Evolutionary conservation across 2,113 vertebrate species (phyloP).

Genomic region (Eira barbara): DNA sequence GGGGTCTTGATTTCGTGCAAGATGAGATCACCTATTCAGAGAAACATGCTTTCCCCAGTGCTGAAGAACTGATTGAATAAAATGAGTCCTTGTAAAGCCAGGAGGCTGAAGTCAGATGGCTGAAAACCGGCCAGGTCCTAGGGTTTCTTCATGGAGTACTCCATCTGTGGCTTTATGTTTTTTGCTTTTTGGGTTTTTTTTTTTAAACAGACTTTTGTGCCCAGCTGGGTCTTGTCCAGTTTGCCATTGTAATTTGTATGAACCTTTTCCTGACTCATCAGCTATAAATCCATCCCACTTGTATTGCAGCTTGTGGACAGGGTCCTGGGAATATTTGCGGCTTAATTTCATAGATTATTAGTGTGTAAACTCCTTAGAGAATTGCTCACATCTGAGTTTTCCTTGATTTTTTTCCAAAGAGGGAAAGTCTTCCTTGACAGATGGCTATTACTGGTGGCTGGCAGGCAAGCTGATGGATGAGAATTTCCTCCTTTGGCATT

Average conservation of each 20-base stretch:
- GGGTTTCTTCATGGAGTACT: conserved; percentile 58
- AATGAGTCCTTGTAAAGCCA: conserved; percentile 44
- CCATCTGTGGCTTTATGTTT: conserved; percentile 66
- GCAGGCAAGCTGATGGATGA: conserved; percentile 73
- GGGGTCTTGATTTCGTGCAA: conserved; percentile 45
- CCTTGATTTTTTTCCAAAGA: conserved; percentile 66
- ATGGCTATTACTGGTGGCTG: conserved; percentile 73
- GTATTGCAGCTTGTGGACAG: conserved; percentile 2
- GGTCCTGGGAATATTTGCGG: background rate
- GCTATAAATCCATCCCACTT: conserved; percentile 42
- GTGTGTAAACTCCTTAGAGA: conserved; percentile 38
- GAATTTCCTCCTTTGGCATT: conserved; percentile 56
- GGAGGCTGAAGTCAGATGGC: conserved; percentile 62
- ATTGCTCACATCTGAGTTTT: conserved; percentile 64
- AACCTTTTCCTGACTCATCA: conserved; percentile 55
- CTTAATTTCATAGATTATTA: conserved; percentile 64
- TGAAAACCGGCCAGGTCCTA: conserved; percentile 28
- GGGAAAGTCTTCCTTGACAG: conserved; percentile 69
- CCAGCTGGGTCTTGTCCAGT: conserved; percentile 41
- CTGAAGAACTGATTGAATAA: conserved; percentile 53
- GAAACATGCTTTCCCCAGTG: background rate
- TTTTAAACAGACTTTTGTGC: background rate
- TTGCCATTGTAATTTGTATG: conserved; percentile 48
- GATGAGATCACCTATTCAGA: conserved; percentile 31
- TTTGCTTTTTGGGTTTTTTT: background rate